These are phyloP conservation scores for Ophiodon elongatus DNA, from an alignment of 2,113 vertebrate genomes.

Conservation along the genomic window DNA sequence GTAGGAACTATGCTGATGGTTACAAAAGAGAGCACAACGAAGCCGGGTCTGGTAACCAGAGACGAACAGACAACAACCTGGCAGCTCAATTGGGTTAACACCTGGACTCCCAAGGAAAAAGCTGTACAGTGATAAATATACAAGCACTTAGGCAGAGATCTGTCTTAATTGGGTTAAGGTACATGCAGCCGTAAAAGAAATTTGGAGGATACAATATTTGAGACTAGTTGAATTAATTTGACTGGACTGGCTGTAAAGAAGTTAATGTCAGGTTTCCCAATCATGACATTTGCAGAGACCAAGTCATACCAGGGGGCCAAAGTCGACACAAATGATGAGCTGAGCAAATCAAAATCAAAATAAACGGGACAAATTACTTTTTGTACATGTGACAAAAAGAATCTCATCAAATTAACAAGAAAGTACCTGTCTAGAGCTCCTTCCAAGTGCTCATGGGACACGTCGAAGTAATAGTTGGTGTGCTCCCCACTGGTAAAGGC, in stretches of 20 bases:
- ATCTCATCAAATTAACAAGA: background rate
- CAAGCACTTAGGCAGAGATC: slow-evolving; percentile 1
- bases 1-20: background rate
- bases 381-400: background rate
- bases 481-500: slow-evolving; percentile 98
- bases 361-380: background rate
- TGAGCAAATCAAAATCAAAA: background rate
- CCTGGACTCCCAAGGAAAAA: background rate
- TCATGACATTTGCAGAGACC: background rate
- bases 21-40: slow-evolving; percentile 4
- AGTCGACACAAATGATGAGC: background rate
- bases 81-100: slow-evolving; percentile 31
- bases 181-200: background rate
- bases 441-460: slow-evolving; percentile 96
- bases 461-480: slow-evolving; percentile 98
- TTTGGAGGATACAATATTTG: background rate
- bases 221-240: background rate
- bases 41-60: slow-evolving; percentile 42
- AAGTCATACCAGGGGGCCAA: background rate
- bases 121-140: background rate
- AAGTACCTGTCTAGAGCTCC: slow-evolving; percentile 94
- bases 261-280: background rate
- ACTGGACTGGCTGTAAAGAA: background rate
- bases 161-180: background rate
- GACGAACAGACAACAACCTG: background rate